These are phyloP conservation scores for Drosophila silvestris DNA, from an alignment of 2,888 invertebrate species.

Conservation along the genomic window DNA sequence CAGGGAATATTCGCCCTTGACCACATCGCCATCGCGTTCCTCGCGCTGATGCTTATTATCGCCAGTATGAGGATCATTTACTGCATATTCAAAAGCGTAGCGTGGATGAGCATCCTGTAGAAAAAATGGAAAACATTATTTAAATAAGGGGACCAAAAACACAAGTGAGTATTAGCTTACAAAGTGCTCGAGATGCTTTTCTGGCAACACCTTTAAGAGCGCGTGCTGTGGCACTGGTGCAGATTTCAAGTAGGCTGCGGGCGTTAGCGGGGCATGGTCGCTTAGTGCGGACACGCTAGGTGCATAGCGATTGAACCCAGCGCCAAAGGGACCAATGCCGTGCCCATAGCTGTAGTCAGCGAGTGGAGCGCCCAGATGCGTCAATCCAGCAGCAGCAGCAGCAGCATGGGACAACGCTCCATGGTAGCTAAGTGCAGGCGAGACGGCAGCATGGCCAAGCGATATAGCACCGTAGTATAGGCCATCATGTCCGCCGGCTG, in stretches of 20 bases:
- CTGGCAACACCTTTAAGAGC: slow-evolving; percentile 87
- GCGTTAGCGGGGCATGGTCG: slow-evolving; percentile 83
- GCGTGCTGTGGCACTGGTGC: slow-evolving; percentile 83
- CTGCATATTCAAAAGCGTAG: slow-evolving; percentile 91
- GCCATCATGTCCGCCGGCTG: slow-evolving; percentile 42
- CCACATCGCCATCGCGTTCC: slow-evolving; percentile 90
- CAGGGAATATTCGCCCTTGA: slow-evolving; percentile 89
- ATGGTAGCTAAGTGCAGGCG: slow-evolving; percentile 78
- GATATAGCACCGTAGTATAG: slow-evolving; percentile 80
- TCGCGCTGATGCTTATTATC: slow-evolving; percentile 91
- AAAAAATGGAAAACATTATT: slow-evolving; percentile 1
- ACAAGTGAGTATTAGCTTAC: slow-evolving; percentile 84
- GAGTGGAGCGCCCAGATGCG: slow-evolving; percentile 56
- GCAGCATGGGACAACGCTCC: slow-evolving; percentile 73
- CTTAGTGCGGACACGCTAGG: slow-evolving; percentile 82
- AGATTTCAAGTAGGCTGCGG: slow-evolving; percentile 83
- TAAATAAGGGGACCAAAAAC: too few species aligned
- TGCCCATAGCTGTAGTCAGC: slow-evolving; percentile 73
- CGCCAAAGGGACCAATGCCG: slow-evolving; percentile 77
- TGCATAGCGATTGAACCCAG: slow-evolving; percentile 83
- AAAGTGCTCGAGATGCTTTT: slow-evolving; percentile 88
- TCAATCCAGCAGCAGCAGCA: slow-evolving; percentile 15
- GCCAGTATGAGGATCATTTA: slow-evolving; percentile 91
- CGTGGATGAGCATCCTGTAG: slow-evolving; percentile 88
- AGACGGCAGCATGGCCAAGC: slow-evolving; percentile 70